A percentile compares a stretch with the other conserved stretches of the same genome.
These are phyloP conservation scores for Etheostoma perlongum DNA, from an alignment of 2,797 vertebrate species.

Conservation along the genomic window DNA sequence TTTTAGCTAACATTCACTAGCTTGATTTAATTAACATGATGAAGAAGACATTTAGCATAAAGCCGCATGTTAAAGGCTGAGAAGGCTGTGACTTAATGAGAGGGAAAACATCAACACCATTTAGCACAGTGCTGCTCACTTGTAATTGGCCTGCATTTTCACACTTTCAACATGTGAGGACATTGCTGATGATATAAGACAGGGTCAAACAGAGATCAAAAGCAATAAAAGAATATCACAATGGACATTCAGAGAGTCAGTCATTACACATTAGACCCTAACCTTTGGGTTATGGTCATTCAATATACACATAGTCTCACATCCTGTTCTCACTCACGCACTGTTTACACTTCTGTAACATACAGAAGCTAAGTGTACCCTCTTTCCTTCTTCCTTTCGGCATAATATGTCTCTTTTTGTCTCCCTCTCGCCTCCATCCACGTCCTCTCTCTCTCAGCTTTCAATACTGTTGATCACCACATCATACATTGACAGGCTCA, in stretches of 20 bases:
- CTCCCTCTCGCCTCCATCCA: not conserved
- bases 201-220: slow-evolving; percentile 52
- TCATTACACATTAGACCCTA: slow-evolving; percentile 31
- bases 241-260: slow-evolving; percentile 34
- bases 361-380: not conserved
- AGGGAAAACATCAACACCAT: slow-evolving; percentile 69
- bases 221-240: slow-evolving; percentile 38
- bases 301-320: not conserved
- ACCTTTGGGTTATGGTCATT: slow-evolving; percentile 21
- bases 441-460: not conserved
- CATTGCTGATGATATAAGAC: slow-evolving; percentile 34
- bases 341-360: not conserved
- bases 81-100: slow-evolving; percentile 72
- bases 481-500: too few species aligned
- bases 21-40: slow-evolving; percentile 22
- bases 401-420: not conserved
- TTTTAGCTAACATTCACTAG: not conserved
- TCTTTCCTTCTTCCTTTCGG: too few species aligned
- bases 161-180: slow-evolving; percentile 30
- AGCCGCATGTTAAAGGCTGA: slow-evolving; percentile 58
- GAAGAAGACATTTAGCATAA: slow-evolving; percentile 34
- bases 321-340: not conserved
- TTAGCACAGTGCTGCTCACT: slow-evolving; percentile 58
- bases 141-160: slow-evolving; percentile 60
- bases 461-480: too few species aligned